Evolutionary conservation across 2,797 vertebrate genomes (phyloP).

Genomic region (Harpagifer antarcticus): DNA sequence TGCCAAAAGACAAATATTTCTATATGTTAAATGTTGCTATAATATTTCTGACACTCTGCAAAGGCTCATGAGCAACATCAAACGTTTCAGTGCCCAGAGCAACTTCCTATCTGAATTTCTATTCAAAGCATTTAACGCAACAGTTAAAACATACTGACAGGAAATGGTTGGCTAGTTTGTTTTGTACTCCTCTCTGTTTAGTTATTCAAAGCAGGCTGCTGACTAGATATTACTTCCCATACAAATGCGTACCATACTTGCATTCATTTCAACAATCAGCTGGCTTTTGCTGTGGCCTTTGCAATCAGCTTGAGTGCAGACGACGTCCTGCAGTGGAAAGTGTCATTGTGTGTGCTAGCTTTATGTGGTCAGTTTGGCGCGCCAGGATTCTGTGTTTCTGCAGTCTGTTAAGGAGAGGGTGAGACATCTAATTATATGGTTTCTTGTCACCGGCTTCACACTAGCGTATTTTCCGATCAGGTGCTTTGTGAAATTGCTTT

Average conservation of each 20-base stretch:
- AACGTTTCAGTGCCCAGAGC: background rate
- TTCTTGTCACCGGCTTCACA: background rate
- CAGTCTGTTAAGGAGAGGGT: background rate
- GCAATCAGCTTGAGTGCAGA: background rate
- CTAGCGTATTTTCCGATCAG: background rate
- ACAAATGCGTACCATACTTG: background rate
- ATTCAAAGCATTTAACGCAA: slow-evolving; percentile 2
- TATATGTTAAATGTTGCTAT: background rate
- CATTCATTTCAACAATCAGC: background rate
- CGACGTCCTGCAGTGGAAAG: background rate
- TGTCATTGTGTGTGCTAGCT: background rate
- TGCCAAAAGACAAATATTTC: background rate
- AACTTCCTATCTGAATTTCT: background rate
- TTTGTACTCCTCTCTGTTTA: background rate
- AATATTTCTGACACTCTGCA: background rate
- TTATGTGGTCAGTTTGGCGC: background rate
- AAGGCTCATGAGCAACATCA: background rate
- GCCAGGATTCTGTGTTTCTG: background rate
- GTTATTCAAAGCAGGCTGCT: slow-evolving; percentile 7
- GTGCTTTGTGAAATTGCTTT: background rate
- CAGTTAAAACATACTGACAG: slow-evolving; percentile 16
- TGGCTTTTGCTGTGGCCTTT: background rate
- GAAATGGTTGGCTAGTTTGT: background rate
- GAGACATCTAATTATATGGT: background rate
- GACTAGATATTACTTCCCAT: background rate